These are phyloP conservation scores for Brassicogethes aeneus DNA, from an alignment of 2,888 invertebrate species.

Conservation along the genomic window DNA sequence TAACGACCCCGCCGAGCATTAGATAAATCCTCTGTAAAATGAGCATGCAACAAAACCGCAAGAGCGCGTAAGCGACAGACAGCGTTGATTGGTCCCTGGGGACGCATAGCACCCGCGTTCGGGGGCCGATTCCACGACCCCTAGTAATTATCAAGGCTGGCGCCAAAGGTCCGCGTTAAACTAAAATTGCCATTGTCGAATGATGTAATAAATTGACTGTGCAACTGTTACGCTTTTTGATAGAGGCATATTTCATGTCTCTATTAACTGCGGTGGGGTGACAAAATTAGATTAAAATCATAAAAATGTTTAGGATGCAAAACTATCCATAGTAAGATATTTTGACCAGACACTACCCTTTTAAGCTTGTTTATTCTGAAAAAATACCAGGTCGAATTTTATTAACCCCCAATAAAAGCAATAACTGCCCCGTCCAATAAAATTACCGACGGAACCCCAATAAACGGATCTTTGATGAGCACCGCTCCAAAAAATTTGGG, in stretches of 20 bases:
- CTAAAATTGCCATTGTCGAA: neutral
- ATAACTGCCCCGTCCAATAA: neutral
- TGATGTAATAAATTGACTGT: neutral
- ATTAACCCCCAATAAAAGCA: too few species aligned
- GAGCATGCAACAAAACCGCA: slow-evolving; percentile 7
- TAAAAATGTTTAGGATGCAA: too few species aligned
- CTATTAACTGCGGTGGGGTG: too few species aligned
- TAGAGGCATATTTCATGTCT: too few species aligned
- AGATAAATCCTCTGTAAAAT: neutral
- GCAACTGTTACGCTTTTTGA: neutral
- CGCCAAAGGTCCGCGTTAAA: too few species aligned
- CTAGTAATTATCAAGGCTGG: neutral
- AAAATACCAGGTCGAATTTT: too few species aligned
- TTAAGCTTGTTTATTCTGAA: too few species aligned
- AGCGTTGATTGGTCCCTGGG: slow-evolving; percentile 40
- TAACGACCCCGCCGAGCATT: neutral
- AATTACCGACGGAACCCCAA: slow-evolving; percentile 1
- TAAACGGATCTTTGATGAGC: neutral
- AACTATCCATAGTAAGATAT: too few species aligned
- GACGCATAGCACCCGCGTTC: slow-evolving; percentile 38
- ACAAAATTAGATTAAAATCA: too few species aligned
- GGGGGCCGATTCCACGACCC: slow-evolving; percentile 21
- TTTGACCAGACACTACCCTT: too few species aligned
- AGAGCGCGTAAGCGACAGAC: slow-evolving; percentile 37
- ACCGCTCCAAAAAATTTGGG: neutral